Conservation (phyloP, 2,113 vertebrate species). For the Agapornis roseicollis region DNA sequence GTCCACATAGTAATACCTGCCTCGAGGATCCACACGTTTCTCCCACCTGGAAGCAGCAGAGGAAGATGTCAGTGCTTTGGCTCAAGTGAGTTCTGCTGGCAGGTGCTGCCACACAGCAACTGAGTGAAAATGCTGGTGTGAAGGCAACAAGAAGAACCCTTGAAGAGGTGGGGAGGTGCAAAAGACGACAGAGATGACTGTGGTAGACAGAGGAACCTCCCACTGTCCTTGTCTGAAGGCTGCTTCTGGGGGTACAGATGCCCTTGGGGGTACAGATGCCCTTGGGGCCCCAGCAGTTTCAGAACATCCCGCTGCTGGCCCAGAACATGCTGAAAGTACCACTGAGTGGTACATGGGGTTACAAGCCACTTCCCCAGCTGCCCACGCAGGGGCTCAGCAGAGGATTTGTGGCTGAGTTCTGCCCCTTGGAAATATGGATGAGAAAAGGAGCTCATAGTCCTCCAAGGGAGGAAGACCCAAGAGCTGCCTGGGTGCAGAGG, state of each 20-base stretch:
- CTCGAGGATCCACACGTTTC: slow-evolving; percentile 93
- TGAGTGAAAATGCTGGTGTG: not conserved
- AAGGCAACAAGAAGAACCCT: not conserved
- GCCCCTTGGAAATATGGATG: not conserved
- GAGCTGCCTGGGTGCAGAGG: not conserved
- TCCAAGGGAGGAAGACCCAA: fast-evolving
- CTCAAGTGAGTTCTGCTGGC: not conserved
- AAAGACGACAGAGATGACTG: not conserved
- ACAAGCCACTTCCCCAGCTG: not conserved
- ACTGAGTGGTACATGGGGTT: not conserved
- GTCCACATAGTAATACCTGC: slow-evolving; percentile 95
- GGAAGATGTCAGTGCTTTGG: not conserved
- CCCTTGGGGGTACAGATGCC: not conserved
- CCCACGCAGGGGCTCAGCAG: not conserved
- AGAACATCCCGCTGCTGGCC: not conserved
- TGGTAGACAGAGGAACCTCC: not conserved
- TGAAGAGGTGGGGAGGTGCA: not conserved
- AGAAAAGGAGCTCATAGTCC: not conserved
- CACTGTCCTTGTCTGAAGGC: not conserved
- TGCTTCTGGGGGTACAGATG: not conserved
- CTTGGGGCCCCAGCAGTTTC: not conserved
- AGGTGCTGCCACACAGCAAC: not conserved
- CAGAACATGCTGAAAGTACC: not conserved
- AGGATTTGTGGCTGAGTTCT: not conserved
- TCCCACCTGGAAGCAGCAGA: slow-evolving; percentile 85